Evolutionary conservation across 2,113 vertebrate genomes (phyloP).

Genomic region (Melanerpes aurifrons): DNA sequence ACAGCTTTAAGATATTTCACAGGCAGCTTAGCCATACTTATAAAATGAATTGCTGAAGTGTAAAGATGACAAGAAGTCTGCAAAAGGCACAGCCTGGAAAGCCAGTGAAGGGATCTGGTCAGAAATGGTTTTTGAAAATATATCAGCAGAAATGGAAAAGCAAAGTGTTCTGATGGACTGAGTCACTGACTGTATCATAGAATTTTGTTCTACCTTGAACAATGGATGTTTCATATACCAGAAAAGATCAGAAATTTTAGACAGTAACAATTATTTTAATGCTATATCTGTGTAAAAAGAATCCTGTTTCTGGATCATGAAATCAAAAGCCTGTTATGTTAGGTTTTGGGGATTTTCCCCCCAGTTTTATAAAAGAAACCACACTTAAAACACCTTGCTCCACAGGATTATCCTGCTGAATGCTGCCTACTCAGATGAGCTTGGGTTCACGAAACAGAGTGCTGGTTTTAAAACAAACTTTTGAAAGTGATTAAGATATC

Average conservation of each 20-base stretch:
- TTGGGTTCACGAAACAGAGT: neutral
- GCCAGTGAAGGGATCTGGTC: neutral
- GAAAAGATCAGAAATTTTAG: neutral
- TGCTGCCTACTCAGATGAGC: neutral
- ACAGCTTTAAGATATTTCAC: neutral
- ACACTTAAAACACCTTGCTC: neutral
- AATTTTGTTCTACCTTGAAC: neutral
- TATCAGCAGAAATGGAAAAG: neutral
- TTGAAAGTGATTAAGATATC: neutral
- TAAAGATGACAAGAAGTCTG: neutral
- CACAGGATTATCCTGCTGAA: neutral
- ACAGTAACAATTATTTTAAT: neutral
- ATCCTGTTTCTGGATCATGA: neutral
- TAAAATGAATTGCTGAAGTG: neutral
- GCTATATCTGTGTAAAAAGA: neutral
- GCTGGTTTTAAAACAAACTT: neutral
- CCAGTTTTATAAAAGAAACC: neutral
- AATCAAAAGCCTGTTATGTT: neutral
- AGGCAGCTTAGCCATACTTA: neutral
- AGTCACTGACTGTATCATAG: neutral
- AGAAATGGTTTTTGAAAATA: neutral
- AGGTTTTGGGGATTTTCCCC: rapidly evolving
- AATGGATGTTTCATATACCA: neutral
- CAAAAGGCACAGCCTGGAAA: neutral
- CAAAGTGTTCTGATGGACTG: neutral